These are phyloP conservation scores for Ennomos erosarius DNA, from an alignment of 2,888 invertebrate species.

Conservation along the genomic window DNA sequence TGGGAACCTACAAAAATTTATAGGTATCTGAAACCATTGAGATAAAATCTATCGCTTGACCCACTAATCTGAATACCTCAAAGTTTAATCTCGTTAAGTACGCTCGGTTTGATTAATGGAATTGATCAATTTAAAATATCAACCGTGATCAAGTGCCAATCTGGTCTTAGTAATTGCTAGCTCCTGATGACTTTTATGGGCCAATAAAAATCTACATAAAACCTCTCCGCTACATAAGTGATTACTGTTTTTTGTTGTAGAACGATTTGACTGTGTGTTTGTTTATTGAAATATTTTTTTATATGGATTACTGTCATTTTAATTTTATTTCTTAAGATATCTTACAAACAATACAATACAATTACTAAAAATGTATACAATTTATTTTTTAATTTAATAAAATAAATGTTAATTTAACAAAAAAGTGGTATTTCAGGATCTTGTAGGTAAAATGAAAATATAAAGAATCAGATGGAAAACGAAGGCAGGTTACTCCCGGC, in stretches of 20 bases:
- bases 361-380: too few species aligned
- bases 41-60: neutral
- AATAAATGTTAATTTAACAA: too few species aligned
- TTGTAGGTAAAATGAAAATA: too few species aligned
- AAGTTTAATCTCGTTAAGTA: conserved; percentile 17
- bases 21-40: too few species aligned
- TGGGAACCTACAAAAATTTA: too few species aligned
- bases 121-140: conserved; percentile 38
- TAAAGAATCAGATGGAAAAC: too few species aligned
- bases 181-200: conserved; percentile 56
- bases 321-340: too few species aligned
- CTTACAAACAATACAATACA: too few species aligned
- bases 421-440: too few species aligned
- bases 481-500: too few species aligned
- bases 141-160: conserved; percentile 50
- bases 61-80: conserved; percentile 1
- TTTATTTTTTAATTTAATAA: too few species aligned
- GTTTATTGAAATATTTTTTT: neutral
- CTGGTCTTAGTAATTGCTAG: conserved; percentile 47
- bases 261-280: conserved; percentile 4
- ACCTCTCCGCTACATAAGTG: conserved; percentile 55
- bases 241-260: conserved; percentile 46
- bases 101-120: conserved; percentile 30
- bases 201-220: conserved; percentile 61
- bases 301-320: too few species aligned